A percentile compares a stretch with the other conserved stretches of the same genome.
Conservation (phyloP, 2,888 invertebrate genomes). For the Quadroppia sp. region DNA sequence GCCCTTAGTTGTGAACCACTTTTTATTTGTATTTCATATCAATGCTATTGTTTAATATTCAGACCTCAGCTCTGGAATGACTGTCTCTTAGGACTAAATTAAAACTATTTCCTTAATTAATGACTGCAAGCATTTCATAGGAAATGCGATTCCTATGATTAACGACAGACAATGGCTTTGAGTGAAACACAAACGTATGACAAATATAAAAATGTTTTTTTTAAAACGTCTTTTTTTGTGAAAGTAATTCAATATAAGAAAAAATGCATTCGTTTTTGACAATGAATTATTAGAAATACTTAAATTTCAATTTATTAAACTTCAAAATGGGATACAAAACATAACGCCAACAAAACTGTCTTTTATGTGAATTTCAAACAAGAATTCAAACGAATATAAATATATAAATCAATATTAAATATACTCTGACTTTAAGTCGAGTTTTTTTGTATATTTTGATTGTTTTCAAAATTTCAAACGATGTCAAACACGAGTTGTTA, state of each 20-base stretch:
- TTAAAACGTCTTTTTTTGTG: too few relatives aligned
- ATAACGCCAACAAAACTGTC: too few relatives aligned
- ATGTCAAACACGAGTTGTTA: neutral
- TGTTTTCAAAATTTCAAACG: neutral
- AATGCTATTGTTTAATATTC: conserved; percentile 32
- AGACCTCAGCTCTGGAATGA: neutral
- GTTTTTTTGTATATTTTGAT: too few relatives aligned
- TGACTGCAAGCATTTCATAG: neutral
- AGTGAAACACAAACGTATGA: conserved; percentile 1
- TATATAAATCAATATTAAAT: too few relatives aligned
- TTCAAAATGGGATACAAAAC: neutral
- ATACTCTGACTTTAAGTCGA: neutral
- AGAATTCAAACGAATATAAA: too few relatives aligned
- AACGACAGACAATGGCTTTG: neutral
- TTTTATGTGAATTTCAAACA: too few relatives aligned
- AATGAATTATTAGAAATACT: conserved; percentile 25
- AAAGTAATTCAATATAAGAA: conserved; percentile 25
- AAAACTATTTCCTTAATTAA: conserved; percentile 37
- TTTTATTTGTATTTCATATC: conserved; percentile 36
- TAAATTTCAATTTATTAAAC: conserved; percentile 33
- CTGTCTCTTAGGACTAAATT: conserved; percentile 30
- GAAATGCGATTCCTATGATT: conserved; percentile 16
- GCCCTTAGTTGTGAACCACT: conserved; percentile 30
- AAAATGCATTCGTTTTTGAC: conserved; percentile 2
- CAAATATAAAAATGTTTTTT: neutral